Conservation (phyloP, 2,888 invertebrate genomes). For the Alsophila aescularia region DNA sequence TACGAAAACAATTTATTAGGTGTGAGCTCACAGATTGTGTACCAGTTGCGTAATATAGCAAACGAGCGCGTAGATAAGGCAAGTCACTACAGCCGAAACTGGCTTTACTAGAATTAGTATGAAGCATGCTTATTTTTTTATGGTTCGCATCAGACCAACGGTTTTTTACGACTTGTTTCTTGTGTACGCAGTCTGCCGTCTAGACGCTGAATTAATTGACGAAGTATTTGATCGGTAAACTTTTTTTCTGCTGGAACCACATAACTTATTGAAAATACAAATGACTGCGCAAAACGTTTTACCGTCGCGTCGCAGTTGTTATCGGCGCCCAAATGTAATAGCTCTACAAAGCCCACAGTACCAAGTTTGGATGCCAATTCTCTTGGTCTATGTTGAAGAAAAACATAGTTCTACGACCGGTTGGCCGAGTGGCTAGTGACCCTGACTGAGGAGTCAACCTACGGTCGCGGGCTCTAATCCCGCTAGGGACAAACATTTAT, state of each 20-base stretch:
- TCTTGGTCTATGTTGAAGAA: too few species aligned
- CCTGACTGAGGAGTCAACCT: too few species aligned
- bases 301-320: not conserved
- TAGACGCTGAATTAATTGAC: not conserved
- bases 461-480: too few species aligned
- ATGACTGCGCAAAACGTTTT: not conserved
- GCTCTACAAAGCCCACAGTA: too few species aligned
- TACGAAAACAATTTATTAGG: conserved; percentile 28
- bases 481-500: too few species aligned
- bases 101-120: not conserved
- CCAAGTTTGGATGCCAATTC: too few species aligned
- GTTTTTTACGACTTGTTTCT: not conserved
- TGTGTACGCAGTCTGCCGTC: not conserved
- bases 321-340: too few species aligned
- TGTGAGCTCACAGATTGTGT: not conserved
- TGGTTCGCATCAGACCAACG: not conserved
- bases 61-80: not conserved
- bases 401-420: too few species aligned
- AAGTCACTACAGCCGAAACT: not conserved
- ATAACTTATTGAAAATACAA: not conserved
- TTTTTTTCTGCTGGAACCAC: not conserved
- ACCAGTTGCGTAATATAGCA: not conserved
- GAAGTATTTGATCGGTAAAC: not conserved
- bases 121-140: not conserved
- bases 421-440: too few species aligned